These are phyloP conservation scores for Dendroctonus ponderosae DNA, from an alignment of 1,140 invertebrate genomes.

Conservation along the genomic window DNA sequence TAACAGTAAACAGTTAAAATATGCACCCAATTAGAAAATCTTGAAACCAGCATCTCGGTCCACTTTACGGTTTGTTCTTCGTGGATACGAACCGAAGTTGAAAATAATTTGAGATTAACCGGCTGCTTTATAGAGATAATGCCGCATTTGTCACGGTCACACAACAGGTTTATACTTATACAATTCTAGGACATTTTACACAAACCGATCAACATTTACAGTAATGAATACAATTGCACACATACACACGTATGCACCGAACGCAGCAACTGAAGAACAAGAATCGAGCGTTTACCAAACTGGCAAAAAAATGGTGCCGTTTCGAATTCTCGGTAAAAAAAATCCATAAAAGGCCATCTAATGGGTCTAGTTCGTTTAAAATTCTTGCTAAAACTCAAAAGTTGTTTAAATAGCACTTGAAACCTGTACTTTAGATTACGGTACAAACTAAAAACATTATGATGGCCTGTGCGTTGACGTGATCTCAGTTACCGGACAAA, in stretches of 20 bases:
- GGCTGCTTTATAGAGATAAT: too few relatives aligned
- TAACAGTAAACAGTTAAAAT: too few relatives aligned
- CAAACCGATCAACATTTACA: slow-evolving; percentile 1
- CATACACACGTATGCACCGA: not conserved
- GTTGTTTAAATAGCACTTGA: slow-evolving; percentile 10
- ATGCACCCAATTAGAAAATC: too few relatives aligned
- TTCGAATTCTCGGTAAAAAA: slow-evolving; percentile 15
- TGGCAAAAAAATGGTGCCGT: slow-evolving; percentile 10
- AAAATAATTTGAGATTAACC: too few relatives aligned
- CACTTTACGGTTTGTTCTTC: too few relatives aligned
- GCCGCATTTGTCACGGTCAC: not conserved
- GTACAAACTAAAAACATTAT: too few relatives aligned
- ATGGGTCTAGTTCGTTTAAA: slow-evolving; percentile 9
- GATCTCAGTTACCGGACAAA: too few relatives aligned
- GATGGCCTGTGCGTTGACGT: too few relatives aligned
- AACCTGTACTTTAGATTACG: slow-evolving; percentile 4
- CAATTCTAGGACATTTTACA: slow-evolving; percentile 5
- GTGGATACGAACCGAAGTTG: too few relatives aligned
- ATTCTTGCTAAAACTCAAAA: slow-evolving; percentile 16
- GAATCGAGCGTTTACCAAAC: slow-evolving; percentile 7
- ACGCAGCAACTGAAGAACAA: slow-evolving; percentile 2
- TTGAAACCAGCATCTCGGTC: too few relatives aligned
- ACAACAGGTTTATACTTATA: not conserved
- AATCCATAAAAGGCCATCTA: slow-evolving; percentile 9
- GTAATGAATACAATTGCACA: slow-evolving; percentile 4